Percentiles rank a stretch among this genome's conserved stretches.
phyloP scores from a whole-genome alignment of 2,113 vertebrate species.

The Acanthisitta chloris region DNA sequence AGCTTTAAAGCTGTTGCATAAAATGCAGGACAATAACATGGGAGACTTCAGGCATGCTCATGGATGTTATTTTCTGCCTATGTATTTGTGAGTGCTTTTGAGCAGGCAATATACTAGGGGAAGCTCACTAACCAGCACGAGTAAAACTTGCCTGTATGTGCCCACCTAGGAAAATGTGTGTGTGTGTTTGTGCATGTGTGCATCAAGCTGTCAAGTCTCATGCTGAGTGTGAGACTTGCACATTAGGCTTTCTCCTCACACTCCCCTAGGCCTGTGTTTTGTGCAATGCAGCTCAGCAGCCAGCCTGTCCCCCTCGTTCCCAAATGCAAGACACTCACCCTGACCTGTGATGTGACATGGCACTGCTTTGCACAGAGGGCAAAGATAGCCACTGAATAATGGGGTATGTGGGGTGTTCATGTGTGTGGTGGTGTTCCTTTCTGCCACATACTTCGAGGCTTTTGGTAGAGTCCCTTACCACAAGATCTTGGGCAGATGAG shows the following conservation, averaged over 20 bases:
- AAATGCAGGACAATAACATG: background rate
- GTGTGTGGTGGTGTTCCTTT: background rate
- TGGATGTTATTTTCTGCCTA: background rate
- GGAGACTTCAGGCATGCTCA: background rate
- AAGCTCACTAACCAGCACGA: fast-evolving
- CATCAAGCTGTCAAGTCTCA: background rate
- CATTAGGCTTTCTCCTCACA: background rate
- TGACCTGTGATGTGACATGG: fast-evolving
- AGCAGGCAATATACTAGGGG: background rate
- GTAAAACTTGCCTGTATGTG: fast-evolving
- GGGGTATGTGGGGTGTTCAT: background rate
- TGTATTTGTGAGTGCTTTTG: background rate
- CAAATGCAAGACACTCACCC: background rate
- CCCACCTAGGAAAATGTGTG: background rate
- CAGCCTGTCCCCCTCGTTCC: fast-evolving
- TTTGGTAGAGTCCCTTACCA: background rate
- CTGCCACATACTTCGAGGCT: fast-evolving
- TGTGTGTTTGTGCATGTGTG: background rate
- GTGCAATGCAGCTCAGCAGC: background rate
- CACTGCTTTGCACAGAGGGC: background rate
- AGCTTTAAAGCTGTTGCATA: background rate
- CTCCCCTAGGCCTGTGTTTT: background rate
- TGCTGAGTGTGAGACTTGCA: background rate
- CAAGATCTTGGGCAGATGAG: background rate
- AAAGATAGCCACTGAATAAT: background rate